Conservation (phyloP, 2,888 invertebrate species). For the Clostera curtula region DNA sequence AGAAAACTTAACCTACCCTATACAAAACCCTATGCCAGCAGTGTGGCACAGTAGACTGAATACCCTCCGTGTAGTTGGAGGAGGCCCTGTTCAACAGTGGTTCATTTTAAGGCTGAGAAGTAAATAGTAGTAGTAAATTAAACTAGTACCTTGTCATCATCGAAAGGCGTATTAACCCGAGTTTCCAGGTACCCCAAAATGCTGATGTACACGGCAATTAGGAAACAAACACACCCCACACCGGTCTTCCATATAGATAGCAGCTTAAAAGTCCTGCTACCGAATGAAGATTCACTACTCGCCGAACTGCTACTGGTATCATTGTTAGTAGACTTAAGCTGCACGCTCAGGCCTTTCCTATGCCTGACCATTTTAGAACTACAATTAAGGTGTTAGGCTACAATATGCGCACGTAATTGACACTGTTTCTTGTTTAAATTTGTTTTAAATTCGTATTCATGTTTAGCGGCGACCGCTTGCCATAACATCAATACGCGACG, state of each 20-base stretch:
- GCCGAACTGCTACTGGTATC: slow-evolving; percentile 51
- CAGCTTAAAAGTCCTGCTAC: slow-evolving; percentile 30
- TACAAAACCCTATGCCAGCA: too few relatives aligned
- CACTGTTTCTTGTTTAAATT: slow-evolving; percentile 23
- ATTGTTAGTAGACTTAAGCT: slow-evolving; percentile 34
- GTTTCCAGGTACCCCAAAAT: slow-evolving; percentile 91
- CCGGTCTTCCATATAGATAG: slow-evolving; percentile 75
- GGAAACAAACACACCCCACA: slow-evolving; percentile 76
- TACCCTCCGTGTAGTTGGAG: too few relatives aligned
- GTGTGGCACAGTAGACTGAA: too few relatives aligned
- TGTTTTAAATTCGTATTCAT: slow-evolving; percentile 13
- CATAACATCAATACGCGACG: slow-evolving; percentile 18
- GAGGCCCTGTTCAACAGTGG: too few relatives aligned
- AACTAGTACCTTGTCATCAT: slow-evolving; percentile 80
- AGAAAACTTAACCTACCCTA: too few relatives aligned
- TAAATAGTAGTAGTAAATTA: slow-evolving; percentile 1
- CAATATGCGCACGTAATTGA: slow-evolving; percentile 27
- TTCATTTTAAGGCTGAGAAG: too few relatives aligned
- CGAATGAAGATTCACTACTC: slow-evolving; percentile 31
- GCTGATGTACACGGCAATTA: slow-evolving; percentile 83
- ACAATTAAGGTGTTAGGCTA: slow-evolving; percentile 13
- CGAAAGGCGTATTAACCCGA: slow-evolving; percentile 89
- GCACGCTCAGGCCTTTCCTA: slow-evolving; percentile 37
- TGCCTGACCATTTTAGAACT: slow-evolving; percentile 44
- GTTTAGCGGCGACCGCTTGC: slow-evolving; percentile 13